Conservation (phyloP, 2,797 vertebrate species). For the Geotrypetes seraphini region DNA sequence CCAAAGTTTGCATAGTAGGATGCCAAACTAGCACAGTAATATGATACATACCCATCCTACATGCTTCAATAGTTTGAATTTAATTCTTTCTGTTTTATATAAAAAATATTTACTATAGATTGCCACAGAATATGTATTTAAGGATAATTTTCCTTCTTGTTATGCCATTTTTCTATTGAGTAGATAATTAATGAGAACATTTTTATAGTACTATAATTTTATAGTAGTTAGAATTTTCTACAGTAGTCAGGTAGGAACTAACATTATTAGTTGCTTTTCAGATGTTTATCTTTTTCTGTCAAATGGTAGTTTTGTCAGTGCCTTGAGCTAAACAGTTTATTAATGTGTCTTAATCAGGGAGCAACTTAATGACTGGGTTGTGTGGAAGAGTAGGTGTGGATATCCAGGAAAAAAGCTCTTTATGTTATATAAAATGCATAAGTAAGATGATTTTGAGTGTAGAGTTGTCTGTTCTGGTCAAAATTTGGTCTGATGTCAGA, state of each 20-base stretch:
- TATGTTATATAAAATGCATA: too few relatives aligned
- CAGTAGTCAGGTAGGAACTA: too few relatives aligned
- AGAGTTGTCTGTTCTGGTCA: too few relatives aligned
- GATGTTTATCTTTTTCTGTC: constrained; percentile 1
- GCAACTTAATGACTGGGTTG: too few relatives aligned
- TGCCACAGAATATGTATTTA: constrained; percentile 12
- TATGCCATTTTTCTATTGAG: background rate
- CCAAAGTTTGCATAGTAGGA: constrained; percentile 23
- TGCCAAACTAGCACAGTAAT: constrained; percentile 20
- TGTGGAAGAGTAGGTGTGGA: too few relatives aligned
- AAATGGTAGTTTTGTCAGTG: constrained; percentile 4
- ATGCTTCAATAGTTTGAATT: constrained; percentile 26
- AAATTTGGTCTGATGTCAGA: too few relatives aligned
- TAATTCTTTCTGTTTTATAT: constrained; percentile 22
- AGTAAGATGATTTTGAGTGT: too few relatives aligned
- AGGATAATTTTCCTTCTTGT: constrained; percentile 4
- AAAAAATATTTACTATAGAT: constrained; percentile 15
- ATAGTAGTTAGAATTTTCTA: background rate
- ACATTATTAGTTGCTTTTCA: background rate
- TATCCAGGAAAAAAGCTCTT: too few relatives aligned
- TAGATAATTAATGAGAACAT: constrained; percentile 6
- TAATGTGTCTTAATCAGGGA: too few relatives aligned
- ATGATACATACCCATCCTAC: constrained; percentile 9
- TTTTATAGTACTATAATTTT: background rate
- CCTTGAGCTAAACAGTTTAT: too few relatives aligned